Percentiles rank a stretch among this genome's conserved stretches.
These are phyloP conservation scores for Euleptes europaea DNA, from an alignment of 2,113 vertebrate species.

Conservation along the genomic window DNA sequence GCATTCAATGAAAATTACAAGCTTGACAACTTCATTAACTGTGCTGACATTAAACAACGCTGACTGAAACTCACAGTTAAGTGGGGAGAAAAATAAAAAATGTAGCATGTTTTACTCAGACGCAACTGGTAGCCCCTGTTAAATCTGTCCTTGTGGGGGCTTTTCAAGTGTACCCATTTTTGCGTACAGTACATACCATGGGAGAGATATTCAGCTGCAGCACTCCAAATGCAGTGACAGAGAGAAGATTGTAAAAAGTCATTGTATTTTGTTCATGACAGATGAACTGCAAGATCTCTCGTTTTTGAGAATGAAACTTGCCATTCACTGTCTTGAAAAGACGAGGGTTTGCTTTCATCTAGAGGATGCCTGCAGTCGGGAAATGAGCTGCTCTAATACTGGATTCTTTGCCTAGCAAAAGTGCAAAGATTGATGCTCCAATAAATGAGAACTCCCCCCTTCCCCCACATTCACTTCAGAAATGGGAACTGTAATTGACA, in stretches of 20 bases:
- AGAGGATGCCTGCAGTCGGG: constrained; percentile 40
- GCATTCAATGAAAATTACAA: constrained; percentile 73
- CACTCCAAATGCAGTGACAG: constrained; percentile 30
- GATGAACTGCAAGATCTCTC: constrained; percentile 46
- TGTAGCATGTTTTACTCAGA: constrained; percentile 71
- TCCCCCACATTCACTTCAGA: neutral
- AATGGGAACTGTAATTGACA: constrained; percentile 43
- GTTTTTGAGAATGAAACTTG: constrained; percentile 37
- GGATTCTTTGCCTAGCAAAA: constrained; percentile 50
- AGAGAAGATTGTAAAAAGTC: constrained; percentile 36
- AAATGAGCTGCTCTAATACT: constrained; percentile 33
- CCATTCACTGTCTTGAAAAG: constrained; percentile 50
- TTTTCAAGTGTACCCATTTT: constrained; percentile 23
- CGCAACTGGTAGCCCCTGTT: neutral
- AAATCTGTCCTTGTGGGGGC: constrained; percentile 52
- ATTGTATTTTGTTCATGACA: constrained; percentile 30
- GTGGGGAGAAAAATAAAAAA: constrained; percentile 39
- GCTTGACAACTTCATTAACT: constrained; percentile 79
- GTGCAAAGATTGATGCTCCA: constrained; percentile 18
- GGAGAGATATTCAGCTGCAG: constrained; percentile 47
- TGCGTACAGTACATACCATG: constrained; percentile 31
- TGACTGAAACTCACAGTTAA: constrained; percentile 68
- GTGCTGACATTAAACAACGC: constrained; percentile 69
- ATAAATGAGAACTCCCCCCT: constrained; percentile 37
- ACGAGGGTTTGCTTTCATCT: constrained; percentile 71